Base-by-base conservation (phyloP, 2,113 vertebrate species). In the Sitta europaea region DNA sequence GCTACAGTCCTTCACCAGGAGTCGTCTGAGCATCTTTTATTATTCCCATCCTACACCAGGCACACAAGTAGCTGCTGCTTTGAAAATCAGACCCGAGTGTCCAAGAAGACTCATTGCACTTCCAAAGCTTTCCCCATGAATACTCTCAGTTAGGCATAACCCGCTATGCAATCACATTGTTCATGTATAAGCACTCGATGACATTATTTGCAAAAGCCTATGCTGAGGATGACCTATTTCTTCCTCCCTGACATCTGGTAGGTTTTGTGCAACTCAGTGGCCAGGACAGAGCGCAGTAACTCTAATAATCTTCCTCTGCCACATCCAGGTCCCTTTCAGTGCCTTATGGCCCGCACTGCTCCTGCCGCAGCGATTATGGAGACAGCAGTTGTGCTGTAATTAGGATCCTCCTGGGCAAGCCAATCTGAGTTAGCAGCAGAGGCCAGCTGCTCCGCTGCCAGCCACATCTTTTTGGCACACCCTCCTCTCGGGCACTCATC, bases 331-430 rank as follows among this genome's bases (percentile, higher is more conserved):
- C 90, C 90, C 92, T 73, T 68, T 92, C 78, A 45, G 55, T 55
- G 47, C 96, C 96, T 97, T 97, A 95, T 71, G 80, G 97, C 96
- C 97, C 47, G 1, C 66, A 0, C 81, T 23, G 65, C 96, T 97
- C 96, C 96, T 97, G 94, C 97, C 96, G 63, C 95, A 73, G 82
- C 55, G 95, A 98, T 96, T 96, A 96, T 40, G 92, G 96, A 96
- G 92, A 89, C 97, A 96, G 96, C 97, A 94, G 96, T 97, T 96
- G 97, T 86, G 82, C 74, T 50, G 71, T 95, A 97, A 98, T 97
- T 97, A 98, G 97, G 97, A 96, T 92, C 96, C 97, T 97, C 97
- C 86, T 87, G 97, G 97, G 96, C 92, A 94, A 86, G 96, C 89
- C 97, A 94, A 65, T 97, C 97, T 97, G 96, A 74, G 53, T 62